phyloP scores from a whole-genome alignment of 2,888 invertebrate genomes.

The Seira musarum region DNA sequence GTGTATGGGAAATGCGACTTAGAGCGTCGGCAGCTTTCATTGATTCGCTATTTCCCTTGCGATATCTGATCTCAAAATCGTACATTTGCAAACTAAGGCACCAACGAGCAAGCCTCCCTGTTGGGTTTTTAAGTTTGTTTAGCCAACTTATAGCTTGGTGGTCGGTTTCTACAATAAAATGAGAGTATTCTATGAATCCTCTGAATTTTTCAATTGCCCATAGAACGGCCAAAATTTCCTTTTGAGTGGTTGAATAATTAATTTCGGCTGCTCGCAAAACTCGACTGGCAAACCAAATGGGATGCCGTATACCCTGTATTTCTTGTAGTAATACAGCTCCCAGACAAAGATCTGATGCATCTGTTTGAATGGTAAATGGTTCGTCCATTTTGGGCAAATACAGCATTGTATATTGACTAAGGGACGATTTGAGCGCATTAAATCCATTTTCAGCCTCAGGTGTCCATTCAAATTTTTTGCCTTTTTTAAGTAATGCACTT shows the following conservation, averaged over 20 bases:
- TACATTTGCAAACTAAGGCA: slow-evolving; percentile 55
- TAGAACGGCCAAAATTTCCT: slow-evolving; percentile 66
- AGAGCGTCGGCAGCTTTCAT: slow-evolving; percentile 45
- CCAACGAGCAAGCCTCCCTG: slow-evolving; percentile 59
- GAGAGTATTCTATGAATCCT: slow-evolving; percentile 63
- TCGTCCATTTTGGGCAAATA: slow-evolving; percentile 65
- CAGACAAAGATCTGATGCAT: slow-evolving; percentile 66
- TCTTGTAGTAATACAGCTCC: slow-evolving; percentile 69
- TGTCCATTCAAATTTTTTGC: slow-evolving; percentile 40
- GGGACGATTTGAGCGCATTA: slow-evolving; percentile 17
- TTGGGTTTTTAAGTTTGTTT: slow-evolving; percentile 50
- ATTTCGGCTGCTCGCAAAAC: slow-evolving; percentile 61
- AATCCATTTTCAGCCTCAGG: slow-evolving; percentile 37
- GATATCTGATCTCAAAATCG: slow-evolving; percentile 52
- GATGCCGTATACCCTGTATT: slow-evolving; percentile 40
- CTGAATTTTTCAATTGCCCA: slow-evolving; percentile 67
- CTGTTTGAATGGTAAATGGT: slow-evolving; percentile 66
- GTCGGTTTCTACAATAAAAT: slow-evolving; percentile 67
- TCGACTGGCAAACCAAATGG: slow-evolving; percentile 67
- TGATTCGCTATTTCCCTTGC: slow-evolving; percentile 16
- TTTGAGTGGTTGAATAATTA: slow-evolving; percentile 58
- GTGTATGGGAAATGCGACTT: neutral
- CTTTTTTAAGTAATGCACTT: slow-evolving; percentile 44
- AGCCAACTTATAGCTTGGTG: slow-evolving; percentile 64
- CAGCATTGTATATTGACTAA: slow-evolving; percentile 62